phyloP scores from a whole-genome alignment of 1,140 invertebrate genomes.

The Procambarus clarkii region DNA sequence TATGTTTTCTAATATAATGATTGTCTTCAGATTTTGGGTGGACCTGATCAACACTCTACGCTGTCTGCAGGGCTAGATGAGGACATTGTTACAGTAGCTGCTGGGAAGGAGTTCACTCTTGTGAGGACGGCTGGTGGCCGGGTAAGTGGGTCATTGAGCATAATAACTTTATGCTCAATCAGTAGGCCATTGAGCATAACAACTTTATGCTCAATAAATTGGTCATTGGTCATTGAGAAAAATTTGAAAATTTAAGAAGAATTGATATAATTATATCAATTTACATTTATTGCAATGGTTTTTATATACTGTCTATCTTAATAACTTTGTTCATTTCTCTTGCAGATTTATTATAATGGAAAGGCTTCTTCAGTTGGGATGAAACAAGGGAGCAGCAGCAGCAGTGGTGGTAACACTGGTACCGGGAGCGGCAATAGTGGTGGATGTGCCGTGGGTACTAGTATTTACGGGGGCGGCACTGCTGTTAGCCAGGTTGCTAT shows the following conservation, averaged over 20 bases:
- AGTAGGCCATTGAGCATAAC: no score
- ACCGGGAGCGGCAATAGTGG: background rate
- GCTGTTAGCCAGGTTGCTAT: background rate
- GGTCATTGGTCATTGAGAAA: no score
- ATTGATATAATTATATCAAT: background rate
- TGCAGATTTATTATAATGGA: constrained; percentile 85
- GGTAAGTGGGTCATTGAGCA: constrained; percentile 75
- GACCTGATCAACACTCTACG: constrained; percentile 58
- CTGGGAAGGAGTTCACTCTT: constrained; percentile 91
- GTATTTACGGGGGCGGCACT: constrained; percentile 2
- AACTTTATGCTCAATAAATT: no score
- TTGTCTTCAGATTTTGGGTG: constrained; percentile 54
- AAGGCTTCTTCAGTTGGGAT: constrained; percentile 86
- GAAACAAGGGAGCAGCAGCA: constrained; percentile 78
- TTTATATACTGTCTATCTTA: background rate
- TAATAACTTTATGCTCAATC: background rate
- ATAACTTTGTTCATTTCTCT: constrained; percentile 35
- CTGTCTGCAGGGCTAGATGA: constrained; percentile 81
- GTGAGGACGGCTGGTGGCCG: constrained; percentile 87
- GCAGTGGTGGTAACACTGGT: constrained; percentile 44
- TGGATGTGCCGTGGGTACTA: constrained; percentile 6
- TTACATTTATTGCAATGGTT: no score
- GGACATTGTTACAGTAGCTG: constrained; percentile 81
- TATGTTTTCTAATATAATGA: background rate
- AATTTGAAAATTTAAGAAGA: background rate